These are phyloP conservation scores for Anthoptus insignis DNA, from an alignment of 2,888 invertebrate species.

Conservation along the genomic window DNA sequence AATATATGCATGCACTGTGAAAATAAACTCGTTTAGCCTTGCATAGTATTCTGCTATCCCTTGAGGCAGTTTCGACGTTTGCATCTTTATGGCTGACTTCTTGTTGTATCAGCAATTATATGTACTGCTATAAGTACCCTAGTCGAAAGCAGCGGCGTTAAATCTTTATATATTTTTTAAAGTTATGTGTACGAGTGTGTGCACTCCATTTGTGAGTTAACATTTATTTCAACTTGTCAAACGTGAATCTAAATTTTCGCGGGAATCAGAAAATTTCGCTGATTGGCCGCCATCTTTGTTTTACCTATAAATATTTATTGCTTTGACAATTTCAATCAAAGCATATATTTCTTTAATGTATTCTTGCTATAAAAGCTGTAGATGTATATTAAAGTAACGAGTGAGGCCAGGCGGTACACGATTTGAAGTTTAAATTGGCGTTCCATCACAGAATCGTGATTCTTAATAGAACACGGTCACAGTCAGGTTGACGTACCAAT, in stretches of 20 bases:
- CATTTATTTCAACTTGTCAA: no score
- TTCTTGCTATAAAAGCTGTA: conserved; percentile 6
- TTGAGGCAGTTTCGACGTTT: conserved; percentile 20
- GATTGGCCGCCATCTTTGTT: no score
- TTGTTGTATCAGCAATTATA: conserved; percentile 25
- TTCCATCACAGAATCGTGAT: conserved; percentile 48
- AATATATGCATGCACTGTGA: not conserved
- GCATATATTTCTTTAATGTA: not conserved
- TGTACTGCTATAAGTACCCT: no score
- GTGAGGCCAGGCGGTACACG: conserved; percentile 49
- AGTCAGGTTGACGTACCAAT: conserved; percentile 70
- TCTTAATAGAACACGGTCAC: conserved; percentile 55
- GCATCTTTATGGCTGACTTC: conserved; percentile 26
- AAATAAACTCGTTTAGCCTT: conserved; percentile 25
- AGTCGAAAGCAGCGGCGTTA: no score
- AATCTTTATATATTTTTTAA: no score
- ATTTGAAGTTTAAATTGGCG: conserved; percentile 49
- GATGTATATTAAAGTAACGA: conserved; percentile 42
- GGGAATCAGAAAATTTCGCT: no score
- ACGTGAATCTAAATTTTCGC: no score
- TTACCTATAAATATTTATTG: not conserved
- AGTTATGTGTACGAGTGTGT: no score
- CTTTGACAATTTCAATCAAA: not conserved
- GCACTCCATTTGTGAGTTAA: no score
- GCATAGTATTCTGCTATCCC: conserved; percentile 19